Evolutionary conservation across 2,888 invertebrate genomes (phyloP).

Genomic region (Drosophila gaucha): DNA sequence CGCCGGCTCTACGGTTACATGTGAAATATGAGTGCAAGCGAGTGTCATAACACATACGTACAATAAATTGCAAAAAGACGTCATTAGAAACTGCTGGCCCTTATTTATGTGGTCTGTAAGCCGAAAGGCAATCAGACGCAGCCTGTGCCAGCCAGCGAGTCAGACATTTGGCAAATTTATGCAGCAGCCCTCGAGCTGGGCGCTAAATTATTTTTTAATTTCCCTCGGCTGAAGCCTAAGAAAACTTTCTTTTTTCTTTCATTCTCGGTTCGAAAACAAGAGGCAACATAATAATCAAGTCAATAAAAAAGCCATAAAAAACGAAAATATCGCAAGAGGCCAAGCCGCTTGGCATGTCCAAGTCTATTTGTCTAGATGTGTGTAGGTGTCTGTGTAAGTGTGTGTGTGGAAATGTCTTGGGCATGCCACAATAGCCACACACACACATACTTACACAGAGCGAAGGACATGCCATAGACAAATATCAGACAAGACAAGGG

Average conservation of each 20-base stretch:
- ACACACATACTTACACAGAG: slow-evolving; percentile 15
- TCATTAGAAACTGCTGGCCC: slow-evolving; percentile 46
- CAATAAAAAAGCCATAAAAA: slow-evolving; percentile 81
- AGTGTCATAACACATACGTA: slow-evolving; percentile 34
- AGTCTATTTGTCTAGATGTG: slow-evolving; percentile 54
- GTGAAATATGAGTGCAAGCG: slow-evolving; percentile 45
- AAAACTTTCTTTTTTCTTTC: slow-evolving; percentile 53
- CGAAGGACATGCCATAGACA: slow-evolving; percentile 69
- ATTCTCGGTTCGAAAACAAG: slow-evolving; percentile 61
- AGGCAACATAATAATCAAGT: slow-evolving; percentile 81
- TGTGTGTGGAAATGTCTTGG: slow-evolving; percentile 61
- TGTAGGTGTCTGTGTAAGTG: slow-evolving; percentile 18
- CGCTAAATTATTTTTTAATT: slow-evolving; percentile 79
- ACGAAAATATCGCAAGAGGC: slow-evolving; percentile 62
- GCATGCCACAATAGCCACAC: slow-evolving; percentile 46
- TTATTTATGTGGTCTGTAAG: slow-evolving; percentile 54
- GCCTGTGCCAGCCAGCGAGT: slow-evolving; percentile 43
- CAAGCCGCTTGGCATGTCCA: slow-evolving; percentile 58
- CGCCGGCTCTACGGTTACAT: slow-evolving; percentile 4
- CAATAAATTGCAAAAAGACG: slow-evolving; percentile 45
- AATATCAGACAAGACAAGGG: slow-evolving; percentile 68
- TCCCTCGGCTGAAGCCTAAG: slow-evolving; percentile 55
- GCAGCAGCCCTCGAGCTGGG: slow-evolving; percentile 58
- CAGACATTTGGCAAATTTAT: slow-evolving; percentile 64
- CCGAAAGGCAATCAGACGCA: slow-evolving; percentile 66